Evolutionary conservation across 2,888 invertebrate species (phyloP), one percentile per base, ranked within the genome.

Genomic region (Nowickia ferox): DNA sequence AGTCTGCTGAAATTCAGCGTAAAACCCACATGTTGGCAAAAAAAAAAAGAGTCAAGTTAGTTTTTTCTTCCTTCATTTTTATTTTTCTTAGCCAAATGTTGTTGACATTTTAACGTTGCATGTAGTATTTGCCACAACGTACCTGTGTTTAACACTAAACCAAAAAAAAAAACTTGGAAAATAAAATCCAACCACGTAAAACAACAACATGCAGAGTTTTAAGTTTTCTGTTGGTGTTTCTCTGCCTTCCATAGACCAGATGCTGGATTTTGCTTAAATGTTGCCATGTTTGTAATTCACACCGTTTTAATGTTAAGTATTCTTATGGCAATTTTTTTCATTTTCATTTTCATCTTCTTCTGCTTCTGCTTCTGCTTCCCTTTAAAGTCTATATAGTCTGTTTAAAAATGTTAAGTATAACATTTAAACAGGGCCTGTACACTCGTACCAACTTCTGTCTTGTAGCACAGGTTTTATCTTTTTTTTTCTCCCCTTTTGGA

Each of bases 111-210:
- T 75, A 79, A 86, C 71, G 83, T 86, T 83, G 83, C 86, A 86
- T 83, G 79, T 83, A 85, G 72, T 51, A 83, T 77, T 78, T 77
- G 71, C 76, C 68, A 65, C 53, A 84, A 82, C 85, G 80, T 80
- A 84, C 84, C 81, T 75, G 80, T 80, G 71, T 80, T 80, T 80
- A 84, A 76, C 80, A 84, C 80, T 76, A 71, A 83, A 69, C 82
- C 11, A 63, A 69, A 69, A 68, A 44, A 74, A 53, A 13, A 69
- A 65, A 48, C 3, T 48, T 13, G 75, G 71, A 87, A 81, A 84
- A 82, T 78, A 63, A 86, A 87, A 84, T 80, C 87, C 86, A 88
- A 87, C 84, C 82, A 88, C 87, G 87, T 84, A 87, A 75, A 87
- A 87, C 87, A 87, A 13, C 46, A 38, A 80, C 66, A 65, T 9